Percentiles rank a stretch among this genome's conserved stretches.
These are phyloP conservation scores for Tetranychus urticae DNA, from an alignment of 1,140 invertebrate genomes.

Conservation along the genomic window DNA sequence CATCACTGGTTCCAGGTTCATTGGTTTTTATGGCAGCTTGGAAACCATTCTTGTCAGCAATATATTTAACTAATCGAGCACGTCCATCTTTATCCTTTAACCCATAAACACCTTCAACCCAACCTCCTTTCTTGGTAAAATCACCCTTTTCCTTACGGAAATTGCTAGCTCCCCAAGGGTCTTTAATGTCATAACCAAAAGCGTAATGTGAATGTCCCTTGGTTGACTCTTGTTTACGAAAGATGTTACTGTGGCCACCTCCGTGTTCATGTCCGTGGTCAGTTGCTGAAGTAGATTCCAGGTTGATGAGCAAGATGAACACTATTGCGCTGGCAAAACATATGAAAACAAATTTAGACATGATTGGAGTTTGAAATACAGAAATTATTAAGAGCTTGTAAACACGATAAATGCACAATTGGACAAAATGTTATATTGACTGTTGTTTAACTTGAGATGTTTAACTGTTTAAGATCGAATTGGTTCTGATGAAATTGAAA, in stretches of 20 bases:
- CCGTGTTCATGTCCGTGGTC: neutral
- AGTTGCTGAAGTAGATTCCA: no score
- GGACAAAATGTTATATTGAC: no score
- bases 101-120: conserved; percentile 1
- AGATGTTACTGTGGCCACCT: neutral
- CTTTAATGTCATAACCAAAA: neutral
- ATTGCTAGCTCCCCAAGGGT: neutral
- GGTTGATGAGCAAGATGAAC: no score
- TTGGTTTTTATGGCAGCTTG: conserved; percentile 5
- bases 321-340: no score
- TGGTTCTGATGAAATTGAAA: no score
- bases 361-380: no score
- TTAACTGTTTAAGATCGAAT: no score
- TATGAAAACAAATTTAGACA: no score
- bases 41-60: conserved; percentile 9
- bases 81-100: conserved; percentile 4
- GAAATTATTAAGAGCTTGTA: no score
- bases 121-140: neutral
- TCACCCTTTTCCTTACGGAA: neutral
- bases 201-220: neutral
- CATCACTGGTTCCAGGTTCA: conserved; percentile 2
- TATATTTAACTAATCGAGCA: conserved; percentile 6
- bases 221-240: neutral
- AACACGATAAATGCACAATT: no score
- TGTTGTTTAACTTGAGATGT: no score